Evolutionary conservation across 2,888 invertebrate species (phyloP), one percentile per base, ranked within the genome.

Genomic region (Leucoma salicis): DNA sequence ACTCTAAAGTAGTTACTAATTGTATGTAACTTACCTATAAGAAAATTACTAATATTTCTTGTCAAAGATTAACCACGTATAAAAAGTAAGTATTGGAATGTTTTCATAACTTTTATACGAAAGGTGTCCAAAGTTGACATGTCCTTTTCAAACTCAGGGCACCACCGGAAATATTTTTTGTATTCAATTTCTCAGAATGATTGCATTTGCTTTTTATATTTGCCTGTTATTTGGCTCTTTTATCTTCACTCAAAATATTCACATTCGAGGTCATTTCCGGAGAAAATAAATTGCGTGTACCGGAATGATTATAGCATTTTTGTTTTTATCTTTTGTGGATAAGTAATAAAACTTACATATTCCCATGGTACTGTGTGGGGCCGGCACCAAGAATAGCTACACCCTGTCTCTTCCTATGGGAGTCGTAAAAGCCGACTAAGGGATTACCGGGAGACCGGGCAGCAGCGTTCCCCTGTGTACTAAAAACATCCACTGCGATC

Each of bases 181-280:
- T 28, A 32, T 13, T n/a, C 15, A 28, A 14, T 31, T 24, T 14
- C 37, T 8, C 15, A 12, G 7, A 29, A 29, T 11, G 29, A 32
- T 32, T 32, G 11, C 25, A 11, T 15, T 39, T 37, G 14, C 35
- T 40, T 42, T 21, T 8, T 31, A 4, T 40, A 35, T 42, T 49
- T 56, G 35, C 31, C 29, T 37, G 14, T 33, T 31, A n/a, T 32
- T 25, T 36, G 33, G 41, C 38, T 33, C 8, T 42, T 50, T 43
- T 43, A 42, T 40, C 12, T 39, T 13, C 10, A 12, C 15, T 32
- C 5, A 31, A 36, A 44, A 50, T 39, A 27, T 35, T 35, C 28
- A 39, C 28, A 34, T 38, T 40, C 24, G 31, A 45, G 41, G 37
- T 39, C 34, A 39, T 14, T 37, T 48, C 31, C 29, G 29, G 12